Base-by-base conservation (phyloP, 2,888 invertebrate species). In the Drosophila subquinaria region DNA sequence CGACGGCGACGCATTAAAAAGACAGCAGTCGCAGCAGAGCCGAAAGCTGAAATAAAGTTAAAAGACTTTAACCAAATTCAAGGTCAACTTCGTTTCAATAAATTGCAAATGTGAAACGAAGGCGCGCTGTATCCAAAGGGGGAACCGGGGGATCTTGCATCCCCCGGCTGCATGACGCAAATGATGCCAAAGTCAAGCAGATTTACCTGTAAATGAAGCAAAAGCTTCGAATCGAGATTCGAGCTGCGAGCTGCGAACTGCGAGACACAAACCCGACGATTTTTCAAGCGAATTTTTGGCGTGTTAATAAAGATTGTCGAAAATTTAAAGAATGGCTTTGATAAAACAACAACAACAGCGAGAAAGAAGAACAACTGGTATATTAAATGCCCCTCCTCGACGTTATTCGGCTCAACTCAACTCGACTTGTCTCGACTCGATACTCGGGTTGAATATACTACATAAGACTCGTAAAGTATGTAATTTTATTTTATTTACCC, bases 1-100 rank as follows among this genome's bases (percentile, higher is more conserved):
- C 69, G 60, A 20, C 20, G 60, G 64, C 76, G 65, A 60, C 60
- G 45, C 43, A 45, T 45, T 45, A 65, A 59, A 57, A 61, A 60
- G 52, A 50, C 43, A 69, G 52, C 68, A 71, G 60, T 57, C 79
- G 67, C 81, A 68, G 30, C 30, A 74, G 69, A 70, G 69, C 73
- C 69, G 71, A 73, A 69, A 79, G 82, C 76, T 59, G 73, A 76
- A 81, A 76, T 88, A 88, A 89, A 90, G 86, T 82, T 85, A 89
- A 85, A 77, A 87, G 86, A 87, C 86, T 87, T 87, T 88, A 89
- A 82, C 88, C 88, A 87, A 89, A 82, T 89, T 89, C 90, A 87
- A 87, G 87, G 87, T 87, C 86, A 87, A 82, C 87, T 88, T 88
- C 88, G 88, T 88, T 82, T 80, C 86, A 85, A 85, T 84, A 84